Conservation (phyloP, 1,140 invertebrate genomes). For the Lepidurus couesii region DNA sequence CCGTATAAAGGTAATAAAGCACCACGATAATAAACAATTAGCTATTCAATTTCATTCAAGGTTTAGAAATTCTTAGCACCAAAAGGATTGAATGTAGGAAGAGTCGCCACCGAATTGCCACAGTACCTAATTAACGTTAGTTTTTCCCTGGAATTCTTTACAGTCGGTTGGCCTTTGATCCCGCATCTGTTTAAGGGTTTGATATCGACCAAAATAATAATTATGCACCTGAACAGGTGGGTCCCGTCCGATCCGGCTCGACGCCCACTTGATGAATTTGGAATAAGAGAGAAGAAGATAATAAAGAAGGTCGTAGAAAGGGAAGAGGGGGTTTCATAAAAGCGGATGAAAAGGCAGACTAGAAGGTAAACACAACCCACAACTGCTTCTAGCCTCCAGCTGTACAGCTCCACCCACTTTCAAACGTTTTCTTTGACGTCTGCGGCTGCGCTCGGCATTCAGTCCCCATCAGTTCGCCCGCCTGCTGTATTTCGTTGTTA, state of each 20-base stretch:
- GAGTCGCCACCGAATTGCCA: no score
- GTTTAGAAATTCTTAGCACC: no score
- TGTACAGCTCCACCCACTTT: background rate
- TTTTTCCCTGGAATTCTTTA: no score
- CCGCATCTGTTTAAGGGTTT: background rate
- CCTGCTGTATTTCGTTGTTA: background rate
- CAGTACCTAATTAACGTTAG: no score
- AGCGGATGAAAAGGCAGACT: background rate
- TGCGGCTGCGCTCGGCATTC: background rate
- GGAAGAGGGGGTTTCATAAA: background rate
- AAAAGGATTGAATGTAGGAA: no score
- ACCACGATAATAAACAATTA: no score
- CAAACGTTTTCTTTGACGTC: background rate
- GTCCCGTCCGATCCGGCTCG: constrained; percentile 12
- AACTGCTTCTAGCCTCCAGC: background rate
- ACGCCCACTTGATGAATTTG: background rate
- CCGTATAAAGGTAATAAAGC: no score
- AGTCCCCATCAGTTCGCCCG: background rate
- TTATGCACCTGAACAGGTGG: background rate
- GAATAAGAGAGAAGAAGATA: background rate
- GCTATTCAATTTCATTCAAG: no score
- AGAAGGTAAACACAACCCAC: background rate
- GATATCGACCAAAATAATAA: background rate
- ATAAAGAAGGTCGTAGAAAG: background rate
- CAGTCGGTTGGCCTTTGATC: background rate